phyloP scores from a whole-genome alignment of 2,888 invertebrate genomes.

The Drosophila tripunctata region DNA sequence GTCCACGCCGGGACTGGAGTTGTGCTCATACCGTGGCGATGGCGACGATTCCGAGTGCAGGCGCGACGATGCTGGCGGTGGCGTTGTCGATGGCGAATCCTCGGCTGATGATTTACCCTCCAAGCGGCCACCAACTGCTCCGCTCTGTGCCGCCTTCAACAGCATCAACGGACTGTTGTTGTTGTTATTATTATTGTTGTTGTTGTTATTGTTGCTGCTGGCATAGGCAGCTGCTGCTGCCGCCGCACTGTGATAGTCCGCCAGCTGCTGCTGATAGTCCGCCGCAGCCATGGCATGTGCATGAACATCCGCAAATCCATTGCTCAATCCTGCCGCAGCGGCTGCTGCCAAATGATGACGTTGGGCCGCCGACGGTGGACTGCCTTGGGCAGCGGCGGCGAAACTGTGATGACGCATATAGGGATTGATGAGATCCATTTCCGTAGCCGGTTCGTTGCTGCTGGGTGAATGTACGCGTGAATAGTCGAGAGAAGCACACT shows the following conservation, averaged over 20 bases:
- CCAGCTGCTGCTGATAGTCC: conserved; percentile 81
- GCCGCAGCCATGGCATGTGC: conserved; percentile 79
- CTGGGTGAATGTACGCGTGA: conserved; percentile 28
- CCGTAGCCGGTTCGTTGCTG: conserved; percentile 38
- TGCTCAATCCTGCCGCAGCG: conserved; percentile 62
- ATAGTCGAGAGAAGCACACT: conserved; percentile 40
- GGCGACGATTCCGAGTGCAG: conserved; percentile 83
- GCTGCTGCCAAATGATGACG: conserved; percentile 74
- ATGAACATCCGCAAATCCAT: conserved; percentile 71
- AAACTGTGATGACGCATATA: conserved; percentile 83
- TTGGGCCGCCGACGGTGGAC: conserved; percentile 75
- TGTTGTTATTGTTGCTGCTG: conserved; percentile 72
- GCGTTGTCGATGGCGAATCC: conserved; percentile 82
- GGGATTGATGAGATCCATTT: conserved; percentile 83
- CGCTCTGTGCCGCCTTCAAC: conserved; percentile 68
- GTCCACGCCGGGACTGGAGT: conserved; percentile 84
- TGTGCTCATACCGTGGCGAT: conserved; percentile 81
- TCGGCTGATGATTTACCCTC: conserved; percentile 73
- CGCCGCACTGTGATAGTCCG: conserved; percentile 81
- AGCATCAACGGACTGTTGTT: conserved; percentile 77
- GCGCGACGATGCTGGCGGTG: conserved; percentile 81
- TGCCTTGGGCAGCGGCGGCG: conserved; percentile 70
- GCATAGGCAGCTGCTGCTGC: conserved; percentile 81
- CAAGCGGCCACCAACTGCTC: conserved; percentile 51
- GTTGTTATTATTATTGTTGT: conserved; percentile 66